Evolutionary conservation across 2,113 vertebrate genomes (phyloP).

Genomic region (Solenodon paradoxus): DNA sequence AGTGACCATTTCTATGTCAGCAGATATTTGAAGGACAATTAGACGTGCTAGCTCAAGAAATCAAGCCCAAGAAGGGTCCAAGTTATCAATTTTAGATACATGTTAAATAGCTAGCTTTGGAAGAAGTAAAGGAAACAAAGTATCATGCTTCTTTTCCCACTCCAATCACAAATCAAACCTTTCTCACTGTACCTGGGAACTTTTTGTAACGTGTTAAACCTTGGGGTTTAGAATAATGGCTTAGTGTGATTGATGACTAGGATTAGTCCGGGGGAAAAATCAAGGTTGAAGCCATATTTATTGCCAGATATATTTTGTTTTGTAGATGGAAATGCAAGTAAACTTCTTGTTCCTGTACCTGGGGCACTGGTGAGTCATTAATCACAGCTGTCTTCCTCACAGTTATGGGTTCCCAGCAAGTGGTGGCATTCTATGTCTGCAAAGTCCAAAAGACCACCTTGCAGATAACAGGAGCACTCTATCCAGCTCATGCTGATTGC

Average conservation of each 20-base stretch:
- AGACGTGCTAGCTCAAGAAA: background rate
- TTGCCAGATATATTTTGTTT: slow-evolving; percentile 53
- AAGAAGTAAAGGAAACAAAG: background rate
- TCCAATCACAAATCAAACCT: background rate
- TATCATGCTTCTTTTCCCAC: background rate
- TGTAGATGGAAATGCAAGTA: slow-evolving; percentile 45
- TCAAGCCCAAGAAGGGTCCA: background rate
- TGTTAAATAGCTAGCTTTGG: slow-evolving; percentile 43
- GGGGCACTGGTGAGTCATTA: background rate
- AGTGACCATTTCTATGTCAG: background rate
- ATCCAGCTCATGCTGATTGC: background rate
- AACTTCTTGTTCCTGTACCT: slow-evolving; percentile 35
- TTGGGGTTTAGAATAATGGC: slow-evolving; percentile 27
- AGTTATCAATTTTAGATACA: background rate
- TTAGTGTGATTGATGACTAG: slow-evolving; percentile 66
- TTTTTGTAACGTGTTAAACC: slow-evolving; percentile 26
- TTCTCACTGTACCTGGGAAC: background rate
- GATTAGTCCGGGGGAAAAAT: slow-evolving; percentile 57
- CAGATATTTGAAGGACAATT: background rate
- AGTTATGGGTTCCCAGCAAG: background rate
- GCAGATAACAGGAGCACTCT: background rate
- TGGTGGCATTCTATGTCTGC: background rate
- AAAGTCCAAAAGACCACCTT: background rate
- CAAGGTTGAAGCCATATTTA: slow-evolving; percentile 63
- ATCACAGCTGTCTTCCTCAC: slow-evolving; percentile 50